Evolutionary conservation across 2,888 invertebrate species (phyloP).

Genomic region (Augiades crinisus): DNA sequence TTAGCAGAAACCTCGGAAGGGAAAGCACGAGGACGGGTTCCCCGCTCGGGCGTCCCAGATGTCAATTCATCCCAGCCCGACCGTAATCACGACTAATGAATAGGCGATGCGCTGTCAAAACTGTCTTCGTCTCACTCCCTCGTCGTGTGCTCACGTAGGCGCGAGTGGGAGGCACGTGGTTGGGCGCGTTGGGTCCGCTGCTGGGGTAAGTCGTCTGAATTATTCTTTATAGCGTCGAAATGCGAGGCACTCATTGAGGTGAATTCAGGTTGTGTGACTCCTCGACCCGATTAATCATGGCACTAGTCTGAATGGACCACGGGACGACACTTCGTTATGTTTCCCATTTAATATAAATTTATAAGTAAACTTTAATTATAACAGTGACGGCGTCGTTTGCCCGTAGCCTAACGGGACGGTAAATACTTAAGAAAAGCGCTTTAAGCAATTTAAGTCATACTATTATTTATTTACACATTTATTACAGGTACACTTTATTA

Average conservation of each 20-base stretch:
- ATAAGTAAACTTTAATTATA: slow-evolving; percentile 18
- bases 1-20: slow-evolving; percentile 70
- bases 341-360: slow-evolving; percentile 22
- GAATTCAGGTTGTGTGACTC: slow-evolving; percentile 70
- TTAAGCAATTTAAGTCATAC: too few species aligned
- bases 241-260: slow-evolving; percentile 73
- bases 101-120: slow-evolving; percentile 62
- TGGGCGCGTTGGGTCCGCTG: slow-evolving; percentile 51
- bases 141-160: slow-evolving; percentile 43
- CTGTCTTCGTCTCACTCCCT: slow-evolving; percentile 54
- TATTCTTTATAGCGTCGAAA: slow-evolving; percentile 77
- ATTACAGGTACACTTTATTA: too few species aligned
- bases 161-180: slow-evolving; percentile 52
- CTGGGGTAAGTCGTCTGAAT: slow-evolving; percentile 66
- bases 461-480: too few species aligned
- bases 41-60: slow-evolving; percentile 65
- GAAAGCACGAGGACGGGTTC: slow-evolving; percentile 63
- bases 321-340: slow-evolving; percentile 39
- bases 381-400: slow-evolving; percentile 12
- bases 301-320: slow-evolving; percentile 50
- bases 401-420: slow-evolving; percentile 4
- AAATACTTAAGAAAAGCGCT: background rate
- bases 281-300: slow-evolving; percentile 69
- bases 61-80: slow-evolving; percentile 72
- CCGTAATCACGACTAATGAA: slow-evolving; percentile 77